These are phyloP conservation scores for Calypte anna DNA, from an alignment of 2,113 vertebrate species.

Conservation along the genomic window DNA sequence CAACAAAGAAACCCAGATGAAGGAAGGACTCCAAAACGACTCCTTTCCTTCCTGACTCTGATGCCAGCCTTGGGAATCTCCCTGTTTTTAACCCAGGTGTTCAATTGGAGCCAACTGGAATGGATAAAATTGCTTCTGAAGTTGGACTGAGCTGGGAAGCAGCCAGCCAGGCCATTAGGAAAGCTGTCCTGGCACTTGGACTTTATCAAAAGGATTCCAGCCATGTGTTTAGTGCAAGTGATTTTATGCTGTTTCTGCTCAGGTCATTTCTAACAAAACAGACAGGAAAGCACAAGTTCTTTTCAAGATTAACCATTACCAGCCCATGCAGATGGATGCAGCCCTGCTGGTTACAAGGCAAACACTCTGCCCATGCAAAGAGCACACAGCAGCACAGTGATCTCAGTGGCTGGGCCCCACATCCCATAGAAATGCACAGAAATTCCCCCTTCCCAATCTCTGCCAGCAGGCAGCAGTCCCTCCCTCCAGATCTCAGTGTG, in stretches of 20 bases:
- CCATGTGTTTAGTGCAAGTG: neutral
- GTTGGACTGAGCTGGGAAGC: neutral
- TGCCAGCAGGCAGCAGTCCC: neutral
- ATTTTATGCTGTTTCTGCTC: neutral
- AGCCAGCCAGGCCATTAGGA: neutral
- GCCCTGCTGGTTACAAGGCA: neutral
- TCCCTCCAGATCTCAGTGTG: neutral
- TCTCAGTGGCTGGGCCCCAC: neutral
- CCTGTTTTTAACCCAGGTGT: neutral
- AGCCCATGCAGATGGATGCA: neutral
- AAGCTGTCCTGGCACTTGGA: neutral
- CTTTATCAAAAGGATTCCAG: neutral
- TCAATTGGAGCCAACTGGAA: neutral
- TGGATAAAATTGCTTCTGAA: neutral
- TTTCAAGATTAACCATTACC: neutral
- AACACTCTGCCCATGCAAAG: neutral
- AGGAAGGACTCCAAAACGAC: conserved; percentile 21
- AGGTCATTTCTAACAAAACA: neutral
- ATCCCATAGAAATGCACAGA: rapidly evolving
- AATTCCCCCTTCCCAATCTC: neutral
- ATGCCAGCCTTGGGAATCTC: neutral
- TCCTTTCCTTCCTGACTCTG: conserved; percentile 39
- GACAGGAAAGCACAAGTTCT: neutral
- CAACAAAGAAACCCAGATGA: conserved; percentile 36
- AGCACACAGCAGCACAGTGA: neutral